phyloP scores from a whole-genome alignment of 2,797 vertebrate species.

The Lepilemur ruficaudatus region DNA sequence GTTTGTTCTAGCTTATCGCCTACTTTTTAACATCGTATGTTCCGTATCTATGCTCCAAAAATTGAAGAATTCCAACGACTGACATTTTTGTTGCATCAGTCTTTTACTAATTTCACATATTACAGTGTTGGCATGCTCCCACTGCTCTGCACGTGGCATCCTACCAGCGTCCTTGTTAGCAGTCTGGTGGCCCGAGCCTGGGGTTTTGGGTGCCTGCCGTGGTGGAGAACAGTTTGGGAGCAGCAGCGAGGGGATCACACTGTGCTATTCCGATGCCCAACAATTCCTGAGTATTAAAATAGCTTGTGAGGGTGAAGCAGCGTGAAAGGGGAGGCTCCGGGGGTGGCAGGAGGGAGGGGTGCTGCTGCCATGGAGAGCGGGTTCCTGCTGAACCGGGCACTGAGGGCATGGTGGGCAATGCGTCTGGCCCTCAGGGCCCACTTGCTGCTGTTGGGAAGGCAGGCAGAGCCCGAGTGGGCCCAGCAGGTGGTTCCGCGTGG shows the following conservation, averaged over 20 bases:
- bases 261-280: neutral
- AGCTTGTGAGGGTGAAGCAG: neutral
- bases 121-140: neutral
- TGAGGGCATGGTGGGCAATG: rapidly evolving
- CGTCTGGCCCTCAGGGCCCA: neutral
- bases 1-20: constrained; percentile 26
- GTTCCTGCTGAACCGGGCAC: neutral
- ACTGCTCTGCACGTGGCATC: neutral
- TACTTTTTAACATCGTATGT: constrained; percentile 22
- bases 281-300: constrained; percentile 29
- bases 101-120: constrained; percentile 47
- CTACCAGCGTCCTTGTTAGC: neutral
- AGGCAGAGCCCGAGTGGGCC: neutral
- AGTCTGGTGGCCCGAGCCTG: neutral
- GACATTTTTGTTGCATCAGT: constrained; percentile 14
- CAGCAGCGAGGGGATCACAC: neutral
- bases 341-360: neutral
- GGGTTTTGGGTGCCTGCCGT: neutral
- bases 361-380: neutral
- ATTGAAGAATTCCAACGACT: neutral
- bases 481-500: neutral
- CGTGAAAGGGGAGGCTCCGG: neutral
- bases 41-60: neutral
- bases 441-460: neutral
- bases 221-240: constrained; percentile 8